phyloP scores from a whole-genome alignment of 2,113 vertebrate species.

The Phylloscopus trochiloides region DNA sequence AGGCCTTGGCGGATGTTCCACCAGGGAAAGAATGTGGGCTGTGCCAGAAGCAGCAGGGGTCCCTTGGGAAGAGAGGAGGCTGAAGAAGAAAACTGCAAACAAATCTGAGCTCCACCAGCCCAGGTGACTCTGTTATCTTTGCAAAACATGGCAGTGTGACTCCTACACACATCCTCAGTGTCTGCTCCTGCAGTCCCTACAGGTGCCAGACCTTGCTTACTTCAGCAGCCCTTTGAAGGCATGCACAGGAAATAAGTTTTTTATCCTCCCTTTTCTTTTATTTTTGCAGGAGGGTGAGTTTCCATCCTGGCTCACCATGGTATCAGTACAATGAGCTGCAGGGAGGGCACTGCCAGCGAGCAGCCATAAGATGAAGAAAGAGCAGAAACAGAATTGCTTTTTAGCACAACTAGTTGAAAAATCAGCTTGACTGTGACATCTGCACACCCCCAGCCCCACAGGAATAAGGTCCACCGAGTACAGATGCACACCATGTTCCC shows the following conservation, averaged over 20 bases:
- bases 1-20: background rate
- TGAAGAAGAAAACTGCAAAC: background rate
- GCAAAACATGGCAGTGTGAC: fast-evolving
- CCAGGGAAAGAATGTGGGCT: background rate
- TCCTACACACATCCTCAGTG: background rate
- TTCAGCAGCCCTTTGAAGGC: background rate
- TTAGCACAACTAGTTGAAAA: background rate
- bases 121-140: fast-evolving
- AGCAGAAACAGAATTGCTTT: background rate
- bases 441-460: background rate
- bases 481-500: background rate
- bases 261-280: background rate
- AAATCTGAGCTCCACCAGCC: background rate
- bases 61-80: background rate
- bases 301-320: background rate
- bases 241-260: background rate
- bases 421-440: background rate
- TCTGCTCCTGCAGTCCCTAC: background rate
- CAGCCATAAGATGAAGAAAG: background rate
- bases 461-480: fast-evolving
- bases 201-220: fast-evolving
- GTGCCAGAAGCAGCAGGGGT: background rate
- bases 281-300: background rate
- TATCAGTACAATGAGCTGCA: background rate
- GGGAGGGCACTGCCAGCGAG: background rate